phyloP scores from a whole-genome alignment of 2,797 vertebrate genomes.

The Chaunax sp. region DNA sequence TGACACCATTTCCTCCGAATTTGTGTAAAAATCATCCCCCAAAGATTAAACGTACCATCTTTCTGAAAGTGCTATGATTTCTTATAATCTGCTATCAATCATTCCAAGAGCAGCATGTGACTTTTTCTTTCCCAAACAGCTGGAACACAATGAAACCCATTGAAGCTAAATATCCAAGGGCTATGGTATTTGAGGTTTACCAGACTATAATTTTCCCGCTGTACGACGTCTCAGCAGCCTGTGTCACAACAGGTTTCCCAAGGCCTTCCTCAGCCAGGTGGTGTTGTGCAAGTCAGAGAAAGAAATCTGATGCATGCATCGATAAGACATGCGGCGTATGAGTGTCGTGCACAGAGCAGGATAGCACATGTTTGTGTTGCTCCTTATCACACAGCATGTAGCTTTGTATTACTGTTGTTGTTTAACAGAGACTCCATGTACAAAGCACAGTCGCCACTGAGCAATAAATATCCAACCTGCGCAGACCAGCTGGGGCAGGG shows the following conservation, averaged over 20 bases:
- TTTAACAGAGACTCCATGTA: slow-evolving; percentile 13
- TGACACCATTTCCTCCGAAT: background rate
- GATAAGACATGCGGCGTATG: slow-evolving; percentile 34
- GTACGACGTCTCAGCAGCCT: slow-evolving; percentile 20
- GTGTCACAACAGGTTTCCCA: slow-evolving; percentile 63
- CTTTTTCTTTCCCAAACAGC: background rate
- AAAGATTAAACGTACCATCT: background rate
- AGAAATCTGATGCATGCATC: slow-evolving; percentile 16
- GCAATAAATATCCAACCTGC: background rate
- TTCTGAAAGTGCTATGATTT: background rate
- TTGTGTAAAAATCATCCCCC: background rate
- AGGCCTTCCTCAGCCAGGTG: slow-evolving; percentile 22
- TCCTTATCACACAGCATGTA: background rate
- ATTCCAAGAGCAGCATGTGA: background rate
- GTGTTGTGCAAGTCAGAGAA: slow-evolving; percentile 53
- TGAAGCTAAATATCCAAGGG: slow-evolving; percentile 36
- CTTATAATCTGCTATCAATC: background rate
- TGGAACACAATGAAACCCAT: slow-evolving; percentile 16
- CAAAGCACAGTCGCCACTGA: background rate
- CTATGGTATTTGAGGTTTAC: slow-evolving; percentile 50
- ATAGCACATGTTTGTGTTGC: slow-evolving; percentile 36
- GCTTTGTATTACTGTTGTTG: slow-evolving; percentile 2
- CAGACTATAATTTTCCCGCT: slow-evolving; percentile 47
- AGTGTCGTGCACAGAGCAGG: slow-evolving; percentile 21
- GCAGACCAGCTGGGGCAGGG: slow-evolving; percentile 30